Conservation (phyloP, 2,113 vertebrate species). For the Cettia cetti region DNA sequence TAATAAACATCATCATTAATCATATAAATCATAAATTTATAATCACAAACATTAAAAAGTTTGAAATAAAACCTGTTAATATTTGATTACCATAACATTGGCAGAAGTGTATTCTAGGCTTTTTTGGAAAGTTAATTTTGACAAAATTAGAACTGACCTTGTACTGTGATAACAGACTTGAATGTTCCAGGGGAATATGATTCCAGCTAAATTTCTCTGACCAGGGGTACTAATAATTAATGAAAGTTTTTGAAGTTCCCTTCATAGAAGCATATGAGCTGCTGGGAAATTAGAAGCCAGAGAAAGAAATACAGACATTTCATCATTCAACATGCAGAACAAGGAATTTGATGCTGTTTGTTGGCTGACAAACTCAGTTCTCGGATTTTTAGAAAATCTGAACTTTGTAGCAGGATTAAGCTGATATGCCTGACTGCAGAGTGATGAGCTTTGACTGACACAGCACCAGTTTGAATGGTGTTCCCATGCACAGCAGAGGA, state of each 20-base stretch:
- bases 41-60: not conserved
- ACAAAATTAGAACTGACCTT: not conserved
- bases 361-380: constrained; percentile 61
- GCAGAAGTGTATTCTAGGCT: not conserved
- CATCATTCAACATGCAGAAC: constrained; percentile 28
- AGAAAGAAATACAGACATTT: constrained; percentile 35
- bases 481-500: not conserved
- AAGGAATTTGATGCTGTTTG: constrained; percentile 53
- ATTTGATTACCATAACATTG: not conserved
- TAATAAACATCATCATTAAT: not conserved
- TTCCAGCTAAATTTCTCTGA: constrained; percentile 2
- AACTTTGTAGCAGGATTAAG: not conserved
- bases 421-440: constrained; percentile 22
- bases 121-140: not conserved
- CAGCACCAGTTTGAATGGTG: not conserved
- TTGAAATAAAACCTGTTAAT: not conserved
- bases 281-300: constrained; percentile 44
- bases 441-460: constrained; percentile 16
- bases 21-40: not conserved
- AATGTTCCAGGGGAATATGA: not conserved
- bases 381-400: constrained; percentile 36
- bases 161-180: not conserved
- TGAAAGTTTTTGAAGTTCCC: constrained; percentile 29
- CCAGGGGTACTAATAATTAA: not conserved
- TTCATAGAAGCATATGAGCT: not conserved